Conservation (phyloP, 2,113 vertebrate species). For the Onychorhynchus coronatus region DNA sequence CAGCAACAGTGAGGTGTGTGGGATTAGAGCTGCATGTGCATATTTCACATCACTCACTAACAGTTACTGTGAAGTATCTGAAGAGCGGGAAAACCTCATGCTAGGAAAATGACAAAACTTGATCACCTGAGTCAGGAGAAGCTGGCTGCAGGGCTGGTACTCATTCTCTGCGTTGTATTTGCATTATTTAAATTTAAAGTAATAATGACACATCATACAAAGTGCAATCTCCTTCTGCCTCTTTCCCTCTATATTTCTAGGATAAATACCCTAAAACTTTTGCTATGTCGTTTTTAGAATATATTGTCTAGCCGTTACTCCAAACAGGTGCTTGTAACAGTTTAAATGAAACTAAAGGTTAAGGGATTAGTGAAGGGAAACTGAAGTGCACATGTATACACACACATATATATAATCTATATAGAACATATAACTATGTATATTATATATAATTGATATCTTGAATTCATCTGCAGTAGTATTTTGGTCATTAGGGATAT, state of each 20-base stretch:
- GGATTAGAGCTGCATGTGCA: background rate
- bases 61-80: background rate
- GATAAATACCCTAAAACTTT: background rate
- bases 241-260: background rate
- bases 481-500: background rate
- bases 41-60: background rate
- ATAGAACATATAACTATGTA: background rate
- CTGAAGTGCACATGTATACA: background rate
- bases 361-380: background rate
- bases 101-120: background rate
- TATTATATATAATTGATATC: background rate
- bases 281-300: background rate
- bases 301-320: background rate
- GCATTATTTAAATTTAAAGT: background rate
- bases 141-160: background rate
- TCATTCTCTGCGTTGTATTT: background rate
- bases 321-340: background rate
- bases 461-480: background rate
- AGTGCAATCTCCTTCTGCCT: background rate
- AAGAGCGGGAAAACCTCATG: background rate
- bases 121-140: background rate
- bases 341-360: background rate
- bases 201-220: background rate
- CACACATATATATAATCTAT: background rate
- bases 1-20: conserved; percentile 93